Percentiles rank a stretch among this genome's conserved stretches.
These are phyloP conservation scores for Pseudomugil gertrudae DNA, from an alignment of 2,797 vertebrate species.

Conservation along the genomic window DNA sequence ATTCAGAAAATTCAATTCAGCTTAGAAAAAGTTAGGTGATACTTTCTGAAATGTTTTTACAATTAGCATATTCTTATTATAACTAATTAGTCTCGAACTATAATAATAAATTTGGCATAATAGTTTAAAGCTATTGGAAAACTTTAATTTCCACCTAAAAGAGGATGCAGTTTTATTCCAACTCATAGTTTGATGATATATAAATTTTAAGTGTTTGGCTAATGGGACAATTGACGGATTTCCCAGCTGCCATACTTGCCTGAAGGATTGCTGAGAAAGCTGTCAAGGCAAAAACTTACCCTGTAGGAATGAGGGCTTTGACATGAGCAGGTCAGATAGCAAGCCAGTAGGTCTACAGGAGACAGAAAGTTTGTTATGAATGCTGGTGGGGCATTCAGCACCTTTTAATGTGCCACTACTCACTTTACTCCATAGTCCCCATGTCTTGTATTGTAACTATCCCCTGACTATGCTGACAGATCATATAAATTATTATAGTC, in stretches of 20 bases:
- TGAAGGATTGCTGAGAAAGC: constrained; percentile 65
- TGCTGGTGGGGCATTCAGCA: constrained; percentile 49
- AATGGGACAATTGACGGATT: constrained; percentile 65
- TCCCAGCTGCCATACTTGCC: constrained; percentile 70
- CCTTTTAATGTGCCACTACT: constrained; percentile 27
- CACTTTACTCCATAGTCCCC: constrained; percentile 2
- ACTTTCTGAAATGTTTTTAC: no score
- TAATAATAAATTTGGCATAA: no score
- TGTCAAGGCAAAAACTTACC: constrained; percentile 66
- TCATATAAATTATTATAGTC: not conserved
- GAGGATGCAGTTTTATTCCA: constrained; percentile 18
- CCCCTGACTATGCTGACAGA: constrained; percentile 3
- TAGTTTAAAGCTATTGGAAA: not conserved
- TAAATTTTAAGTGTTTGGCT: constrained; percentile 44
- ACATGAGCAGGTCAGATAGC: constrained; percentile 71
- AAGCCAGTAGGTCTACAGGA: constrained; percentile 38
- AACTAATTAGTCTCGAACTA: no score
- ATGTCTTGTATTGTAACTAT: constrained; percentile 2
- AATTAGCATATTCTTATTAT: no score
- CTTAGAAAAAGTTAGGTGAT: not conserved
- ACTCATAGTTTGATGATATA: constrained; percentile 54
- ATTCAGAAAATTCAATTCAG: not conserved
- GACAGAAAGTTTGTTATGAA: constrained; percentile 61
- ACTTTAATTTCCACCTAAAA: constrained; percentile 24
- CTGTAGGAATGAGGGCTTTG: constrained; percentile 55